Percentiles rank a stretch among this genome's conserved stretches.
phyloP scores from a whole-genome alignment of 2,888 invertebrate species.

The Lomographa bimaculata region DNA sequence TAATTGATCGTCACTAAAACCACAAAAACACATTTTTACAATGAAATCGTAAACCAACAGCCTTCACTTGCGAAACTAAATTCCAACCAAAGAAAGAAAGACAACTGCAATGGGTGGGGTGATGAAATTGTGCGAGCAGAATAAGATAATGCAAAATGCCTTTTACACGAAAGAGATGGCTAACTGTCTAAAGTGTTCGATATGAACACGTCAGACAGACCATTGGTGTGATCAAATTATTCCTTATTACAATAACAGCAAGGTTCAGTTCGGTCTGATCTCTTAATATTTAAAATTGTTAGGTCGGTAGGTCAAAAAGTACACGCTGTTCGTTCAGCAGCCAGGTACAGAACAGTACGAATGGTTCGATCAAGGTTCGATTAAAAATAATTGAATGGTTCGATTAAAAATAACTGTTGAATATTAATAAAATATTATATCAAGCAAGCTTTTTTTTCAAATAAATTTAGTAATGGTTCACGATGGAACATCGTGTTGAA shows the following conservation, averaged over 20 bases:
- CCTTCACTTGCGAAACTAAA: constrained; percentile 54
- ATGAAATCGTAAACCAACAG: constrained; percentile 36
- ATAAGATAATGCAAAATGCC: constrained; percentile 10
- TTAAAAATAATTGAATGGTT: too few species aligned
- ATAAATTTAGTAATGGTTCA: too few species aligned
- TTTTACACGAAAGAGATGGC: constrained; percentile 50
- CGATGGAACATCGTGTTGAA: too few species aligned
- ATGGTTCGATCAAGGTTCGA: too few species aligned
- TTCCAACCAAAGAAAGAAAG: constrained; percentile 49
- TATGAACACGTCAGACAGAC: constrained; percentile 33
- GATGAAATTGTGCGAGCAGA: constrained; percentile 46
- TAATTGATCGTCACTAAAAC: not conserved
- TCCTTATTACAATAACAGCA: not conserved
- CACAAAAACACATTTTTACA: too few species aligned
- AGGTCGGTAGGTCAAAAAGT: constrained; percentile 8
- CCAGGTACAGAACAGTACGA: too few species aligned
- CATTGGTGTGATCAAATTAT: constrained; percentile 11
- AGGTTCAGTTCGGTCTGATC: constrained; percentile 9
- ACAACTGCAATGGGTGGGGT: constrained; percentile 55
- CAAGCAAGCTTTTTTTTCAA: too few species aligned
- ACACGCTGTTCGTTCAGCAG: too few species aligned
- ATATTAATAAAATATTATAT: too few species aligned
- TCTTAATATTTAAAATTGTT: not conserved
- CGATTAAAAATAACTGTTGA: too few species aligned
- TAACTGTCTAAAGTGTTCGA: constrained; percentile 50